Evolutionary conservation across 1,140 invertebrate species (phyloP).

Genomic region (Microplitis demolitor): DNA sequence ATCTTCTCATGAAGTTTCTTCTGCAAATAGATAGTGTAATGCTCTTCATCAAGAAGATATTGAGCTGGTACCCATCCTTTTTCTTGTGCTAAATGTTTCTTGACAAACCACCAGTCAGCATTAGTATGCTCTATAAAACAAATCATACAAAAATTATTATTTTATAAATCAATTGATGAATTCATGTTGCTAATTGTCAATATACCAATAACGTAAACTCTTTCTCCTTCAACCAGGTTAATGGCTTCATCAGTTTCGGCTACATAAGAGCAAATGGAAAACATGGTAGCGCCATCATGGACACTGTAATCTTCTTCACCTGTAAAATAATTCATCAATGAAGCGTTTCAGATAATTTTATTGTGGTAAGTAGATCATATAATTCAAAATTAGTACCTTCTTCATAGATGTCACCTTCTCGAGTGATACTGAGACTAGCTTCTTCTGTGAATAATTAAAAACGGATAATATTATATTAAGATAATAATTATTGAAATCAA

Average conservation of each 20-base stretch:
- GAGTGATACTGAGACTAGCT: constrained; percentile 65
- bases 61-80: constrained; percentile 91
- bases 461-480: background rate
- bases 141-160: constrained; percentile 9
- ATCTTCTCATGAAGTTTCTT: constrained; percentile 90
- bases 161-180: background rate
- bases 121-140: constrained; percentile 70
- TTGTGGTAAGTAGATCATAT: background rate
- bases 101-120: constrained; percentile 90
- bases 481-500: background rate
- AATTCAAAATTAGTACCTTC: constrained; percentile 48
- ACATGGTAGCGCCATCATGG: constrained; percentile 77
- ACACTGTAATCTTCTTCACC: constrained; percentile 57
- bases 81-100: constrained; percentile 87
- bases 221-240: constrained; percentile 88
- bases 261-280: constrained; percentile 82
- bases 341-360: background rate
- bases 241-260: constrained; percentile 88
- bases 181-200: background rate
- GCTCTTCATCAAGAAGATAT: constrained; percentile 80
- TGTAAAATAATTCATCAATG: background rate
- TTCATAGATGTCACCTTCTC: constrained; percentile 61
- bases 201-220: constrained; percentile 81
- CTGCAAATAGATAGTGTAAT: constrained; percentile 82
- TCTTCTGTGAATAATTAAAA: constrained; percentile 58